Conservation (phyloP, 2,888 invertebrate species). For the Matsumyia berberina region DNA sequence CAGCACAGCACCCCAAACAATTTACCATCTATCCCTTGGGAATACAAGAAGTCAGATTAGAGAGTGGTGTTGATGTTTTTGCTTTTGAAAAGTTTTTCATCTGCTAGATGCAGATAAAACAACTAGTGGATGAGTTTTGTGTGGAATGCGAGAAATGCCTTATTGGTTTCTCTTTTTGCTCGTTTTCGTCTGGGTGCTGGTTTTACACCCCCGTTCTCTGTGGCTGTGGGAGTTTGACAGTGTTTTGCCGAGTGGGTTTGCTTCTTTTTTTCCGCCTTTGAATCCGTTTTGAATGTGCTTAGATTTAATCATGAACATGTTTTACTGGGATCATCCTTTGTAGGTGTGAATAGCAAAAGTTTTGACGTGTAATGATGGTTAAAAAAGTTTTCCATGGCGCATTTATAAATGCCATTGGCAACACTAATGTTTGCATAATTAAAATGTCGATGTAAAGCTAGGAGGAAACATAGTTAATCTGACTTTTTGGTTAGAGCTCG, state of each 20-base stretch:
- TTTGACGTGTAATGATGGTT: slow-evolving; percentile 44
- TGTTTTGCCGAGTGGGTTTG: slow-evolving; percentile 29
- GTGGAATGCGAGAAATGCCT: slow-evolving; percentile 60
- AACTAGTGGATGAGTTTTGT: slow-evolving; percentile 28
- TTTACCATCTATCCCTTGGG: slow-evolving; percentile 68
- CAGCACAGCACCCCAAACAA: slow-evolving; percentile 59
- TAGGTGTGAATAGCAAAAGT: slow-evolving; percentile 67
- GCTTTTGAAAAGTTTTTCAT: slow-evolving; percentile 69
- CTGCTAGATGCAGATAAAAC: slow-evolving; percentile 71
- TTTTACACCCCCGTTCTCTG: neutral
- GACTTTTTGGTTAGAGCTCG: neutral
- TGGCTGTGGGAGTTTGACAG: slow-evolving; percentile 40
- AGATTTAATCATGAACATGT: slow-evolving; percentile 58
- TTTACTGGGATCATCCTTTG: slow-evolving; percentile 48
- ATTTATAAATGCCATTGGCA: slow-evolving; percentile 3
- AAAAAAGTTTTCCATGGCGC: slow-evolving; percentile 35
- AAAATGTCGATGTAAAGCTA: slow-evolving; percentile 10
- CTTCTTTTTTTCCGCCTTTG: slow-evolving; percentile 12
- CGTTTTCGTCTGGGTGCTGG: neutral
- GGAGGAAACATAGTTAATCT: neutral
- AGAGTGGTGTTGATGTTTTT: slow-evolving; percentile 62
- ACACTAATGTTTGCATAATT: slow-evolving; percentile 10
- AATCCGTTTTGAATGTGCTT: slow-evolving; percentile 45
- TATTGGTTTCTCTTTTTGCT: slow-evolving; percentile 13
- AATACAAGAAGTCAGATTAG: slow-evolving; percentile 71